Evolutionary conservation across 2,797 vertebrate genomes (phyloP), one percentile per base, ranked within the genome.

Genomic region (Megalops cyprinoides): DNA sequence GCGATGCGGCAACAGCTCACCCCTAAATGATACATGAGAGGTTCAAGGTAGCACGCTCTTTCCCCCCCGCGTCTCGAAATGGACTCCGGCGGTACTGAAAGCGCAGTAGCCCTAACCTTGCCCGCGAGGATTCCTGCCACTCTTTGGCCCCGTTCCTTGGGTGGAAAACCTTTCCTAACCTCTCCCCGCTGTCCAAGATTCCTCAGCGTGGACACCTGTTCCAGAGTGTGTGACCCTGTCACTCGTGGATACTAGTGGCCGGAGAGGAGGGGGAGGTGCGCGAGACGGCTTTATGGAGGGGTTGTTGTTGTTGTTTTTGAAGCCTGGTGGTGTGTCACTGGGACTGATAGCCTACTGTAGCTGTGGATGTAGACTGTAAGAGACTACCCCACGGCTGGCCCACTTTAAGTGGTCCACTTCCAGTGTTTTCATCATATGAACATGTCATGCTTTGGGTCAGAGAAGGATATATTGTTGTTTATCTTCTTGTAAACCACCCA

Each of bases 71-170:
- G 42, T 82, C 86, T 84, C 48, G 69, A 87, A 86, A 83, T 82
- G 78, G 87, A 55, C 79, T 49, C 48, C 8, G 53, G 85, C 82
- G 83, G 60, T 79, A 77, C 23, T 69, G 81, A 67, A 69, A 56
- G 78, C 34, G 15, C 55, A 10, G 39, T 25, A 82, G 55, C 55
- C 18, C 77, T 69, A 28, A 31, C 25, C 55, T 39, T 46, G 42
- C 56, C 49, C 67, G 62, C 65, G 0, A 42, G 74, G 81, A 92
- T 91, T 78, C 81, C 82, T 86, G 82, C 78, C 79, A 86, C 91
- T 82, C 83, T 89, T 87, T 0, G n/a, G 5, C 9, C 51, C 56
- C 39, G 18, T 34, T n/a, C 39, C 23, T 20, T 48, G 53, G 5
- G 10, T 31, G 20, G 34, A 31, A 12, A 51, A 39, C 58, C 74